Percentiles rank a stretch among this genome's conserved stretches.
Conservation (phyloP, 2,113 vertebrate genomes). For the Athene cunicularia region DNA sequence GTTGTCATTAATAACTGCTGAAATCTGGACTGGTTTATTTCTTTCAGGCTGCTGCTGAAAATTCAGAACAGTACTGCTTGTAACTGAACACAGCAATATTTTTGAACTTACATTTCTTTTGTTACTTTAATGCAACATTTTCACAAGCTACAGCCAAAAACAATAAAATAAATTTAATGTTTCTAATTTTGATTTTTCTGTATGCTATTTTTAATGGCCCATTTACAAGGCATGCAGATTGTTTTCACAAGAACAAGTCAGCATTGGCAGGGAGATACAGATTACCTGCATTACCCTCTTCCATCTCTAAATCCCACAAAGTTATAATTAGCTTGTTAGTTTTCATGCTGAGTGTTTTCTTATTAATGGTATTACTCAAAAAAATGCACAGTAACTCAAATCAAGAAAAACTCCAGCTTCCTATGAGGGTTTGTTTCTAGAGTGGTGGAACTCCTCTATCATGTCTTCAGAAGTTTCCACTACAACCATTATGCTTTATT, state of each 20-base stretch:
- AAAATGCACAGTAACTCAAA: neutral
- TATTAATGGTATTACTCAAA: neutral
- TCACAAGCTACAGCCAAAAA: neutral
- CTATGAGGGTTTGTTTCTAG: neutral
- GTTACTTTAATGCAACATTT: neutral
- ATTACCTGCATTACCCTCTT: neutral
- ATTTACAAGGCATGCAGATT: neutral
- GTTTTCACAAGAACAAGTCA: neutral
- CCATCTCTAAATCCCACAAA: neutral
- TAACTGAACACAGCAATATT: neutral
- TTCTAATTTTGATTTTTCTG: neutral
- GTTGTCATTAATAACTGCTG: neutral
- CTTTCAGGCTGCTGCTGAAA: neutral
- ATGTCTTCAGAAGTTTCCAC: neutral
- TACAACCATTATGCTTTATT: neutral
- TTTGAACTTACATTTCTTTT: neutral
- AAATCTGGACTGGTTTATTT: neutral
- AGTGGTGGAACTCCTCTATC: fast-evolving
- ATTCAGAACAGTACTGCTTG: neutral
- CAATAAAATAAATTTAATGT: neutral
- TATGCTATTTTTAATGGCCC: neutral
- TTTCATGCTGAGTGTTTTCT: neutral
- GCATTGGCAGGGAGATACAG: neutral
- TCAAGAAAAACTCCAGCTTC: neutral
- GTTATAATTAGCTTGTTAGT: neutral